Evolutionary conservation across 2,113 vertebrate species (phyloP).

Genomic region (Nipponia nippon): DNA sequence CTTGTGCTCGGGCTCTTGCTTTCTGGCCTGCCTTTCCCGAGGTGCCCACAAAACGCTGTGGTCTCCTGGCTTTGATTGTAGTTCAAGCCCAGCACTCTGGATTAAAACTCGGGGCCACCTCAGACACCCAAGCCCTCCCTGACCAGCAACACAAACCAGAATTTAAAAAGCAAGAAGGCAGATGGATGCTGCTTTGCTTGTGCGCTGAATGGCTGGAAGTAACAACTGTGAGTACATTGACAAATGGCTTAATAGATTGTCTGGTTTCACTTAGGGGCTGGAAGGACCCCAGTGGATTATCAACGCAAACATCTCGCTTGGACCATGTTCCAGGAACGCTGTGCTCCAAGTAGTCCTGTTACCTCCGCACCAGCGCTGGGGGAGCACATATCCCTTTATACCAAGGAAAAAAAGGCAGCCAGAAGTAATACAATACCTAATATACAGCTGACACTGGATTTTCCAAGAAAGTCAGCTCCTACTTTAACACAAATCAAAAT

Average conservation of each 20-base stretch:
- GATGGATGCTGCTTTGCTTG: background rate
- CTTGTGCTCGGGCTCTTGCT: background rate
- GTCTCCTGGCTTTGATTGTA: background rate
- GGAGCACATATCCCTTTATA: background rate
- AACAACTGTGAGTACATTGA: background rate
- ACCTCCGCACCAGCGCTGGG: background rate
- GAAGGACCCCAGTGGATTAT: background rate
- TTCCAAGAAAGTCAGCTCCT: background rate
- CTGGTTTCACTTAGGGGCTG: conserved; percentile 24
- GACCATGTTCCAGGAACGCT: background rate
- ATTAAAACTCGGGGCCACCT: background rate
- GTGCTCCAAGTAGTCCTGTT: background rate
- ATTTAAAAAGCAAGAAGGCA: background rate
- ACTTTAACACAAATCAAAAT: background rate
- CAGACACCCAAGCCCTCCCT: background rate
- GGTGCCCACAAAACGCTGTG: background rate
- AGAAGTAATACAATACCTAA: background rate
- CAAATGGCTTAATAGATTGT: background rate
- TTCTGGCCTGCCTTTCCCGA: background rate
- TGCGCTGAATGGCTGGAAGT: background rate
- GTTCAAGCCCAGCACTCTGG: background rate
- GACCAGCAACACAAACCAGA: background rate
- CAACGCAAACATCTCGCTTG: background rate
- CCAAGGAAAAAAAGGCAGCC: background rate
- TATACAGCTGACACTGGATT: background rate